phyloP scores from a whole-genome alignment of 2,888 invertebrate species.

The Melieria crassipennis region DNA sequence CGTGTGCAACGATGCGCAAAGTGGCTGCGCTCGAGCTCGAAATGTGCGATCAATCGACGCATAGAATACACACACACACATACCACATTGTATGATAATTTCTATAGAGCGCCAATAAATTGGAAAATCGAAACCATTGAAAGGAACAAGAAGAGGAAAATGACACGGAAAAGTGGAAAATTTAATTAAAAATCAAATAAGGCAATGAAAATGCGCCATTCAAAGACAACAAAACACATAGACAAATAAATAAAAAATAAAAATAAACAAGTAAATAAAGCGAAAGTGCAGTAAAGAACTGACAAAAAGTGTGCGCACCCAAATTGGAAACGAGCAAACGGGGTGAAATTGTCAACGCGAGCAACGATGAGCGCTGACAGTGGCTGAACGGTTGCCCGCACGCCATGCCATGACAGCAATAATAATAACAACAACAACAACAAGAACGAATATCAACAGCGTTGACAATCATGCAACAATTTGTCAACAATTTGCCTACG shows the following conservation, averaged over 20 bases:
- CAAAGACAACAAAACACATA: conserved; percentile 20
- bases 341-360: conserved; percentile 22
- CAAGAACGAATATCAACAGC: conserved; percentile 6
- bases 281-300: conserved; percentile 6
- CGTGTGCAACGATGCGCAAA: conserved; percentile 32
- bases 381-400: neutral
- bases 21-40: neutral
- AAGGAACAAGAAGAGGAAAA: too few species aligned
- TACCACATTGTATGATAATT: too few species aligned
- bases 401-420: conserved; percentile 10
- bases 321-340: neutral
- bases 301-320: neutral
- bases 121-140: too few species aligned
- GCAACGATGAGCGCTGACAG: conserved; percentile 14
- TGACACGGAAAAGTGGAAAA: conserved; percentile 20
- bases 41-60: too few species aligned
- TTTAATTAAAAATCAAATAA: conserved; percentile 34
- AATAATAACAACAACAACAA: neutral
- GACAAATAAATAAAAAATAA: conserved; percentile 20
- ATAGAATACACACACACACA: too few species aligned
- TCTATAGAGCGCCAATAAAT: too few species aligned
- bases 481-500: conserved; percentile 24
- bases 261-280: neutral
- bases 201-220: conserved; percentile 27
- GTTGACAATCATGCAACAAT: conserved; percentile 15